These are phyloP conservation scores for Loripinus fragilis DNA, from an alignment of 2,888 invertebrate genomes.

Conservation along the genomic window DNA sequence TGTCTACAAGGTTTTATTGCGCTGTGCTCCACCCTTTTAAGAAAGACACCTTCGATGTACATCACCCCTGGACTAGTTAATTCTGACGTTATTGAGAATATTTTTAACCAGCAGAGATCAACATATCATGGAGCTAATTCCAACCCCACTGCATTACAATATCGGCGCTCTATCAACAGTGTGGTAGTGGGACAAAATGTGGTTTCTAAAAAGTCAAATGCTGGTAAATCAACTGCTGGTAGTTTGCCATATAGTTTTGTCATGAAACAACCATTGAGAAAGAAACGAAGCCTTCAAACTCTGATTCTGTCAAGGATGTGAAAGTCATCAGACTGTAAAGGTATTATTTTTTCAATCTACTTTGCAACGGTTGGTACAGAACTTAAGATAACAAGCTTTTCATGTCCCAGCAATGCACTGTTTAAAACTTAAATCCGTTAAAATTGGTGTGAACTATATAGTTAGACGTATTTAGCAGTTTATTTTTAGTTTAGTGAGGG, in stretches of 20 bases:
- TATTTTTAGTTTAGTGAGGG: too few relatives aligned
- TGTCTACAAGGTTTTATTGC: constrained; percentile 47
- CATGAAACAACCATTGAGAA: constrained; percentile 17
- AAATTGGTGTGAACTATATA: too few relatives aligned
- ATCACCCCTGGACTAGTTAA: constrained; percentile 51
- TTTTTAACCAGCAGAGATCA: constrained; percentile 52
- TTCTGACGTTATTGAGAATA: constrained; percentile 58
- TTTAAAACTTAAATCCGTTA: too few relatives aligned
- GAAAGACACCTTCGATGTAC: not conserved
- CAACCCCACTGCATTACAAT: constrained; percentile 52
- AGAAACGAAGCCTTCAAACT: too few relatives aligned
- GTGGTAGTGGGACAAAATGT: constrained; percentile 46
- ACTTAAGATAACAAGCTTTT: too few relatives aligned
- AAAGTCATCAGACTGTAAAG: too few relatives aligned
- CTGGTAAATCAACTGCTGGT: constrained; percentile 31
- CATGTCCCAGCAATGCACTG: too few relatives aligned
- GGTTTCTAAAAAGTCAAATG: constrained; percentile 55
- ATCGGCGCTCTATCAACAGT: constrained; percentile 38
- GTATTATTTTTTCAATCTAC: too few relatives aligned
- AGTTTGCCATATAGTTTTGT: constrained; percentile 12
- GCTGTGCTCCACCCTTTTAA: constrained; percentile 33
- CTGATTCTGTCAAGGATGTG: too few relatives aligned
- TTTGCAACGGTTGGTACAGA: too few relatives aligned
- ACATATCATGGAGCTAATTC: constrained; percentile 56
- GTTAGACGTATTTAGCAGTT: too few relatives aligned